These are phyloP conservation scores for Callionymus lyra DNA, from an alignment of 2,113 vertebrate genomes.

Conservation along the genomic window DNA sequence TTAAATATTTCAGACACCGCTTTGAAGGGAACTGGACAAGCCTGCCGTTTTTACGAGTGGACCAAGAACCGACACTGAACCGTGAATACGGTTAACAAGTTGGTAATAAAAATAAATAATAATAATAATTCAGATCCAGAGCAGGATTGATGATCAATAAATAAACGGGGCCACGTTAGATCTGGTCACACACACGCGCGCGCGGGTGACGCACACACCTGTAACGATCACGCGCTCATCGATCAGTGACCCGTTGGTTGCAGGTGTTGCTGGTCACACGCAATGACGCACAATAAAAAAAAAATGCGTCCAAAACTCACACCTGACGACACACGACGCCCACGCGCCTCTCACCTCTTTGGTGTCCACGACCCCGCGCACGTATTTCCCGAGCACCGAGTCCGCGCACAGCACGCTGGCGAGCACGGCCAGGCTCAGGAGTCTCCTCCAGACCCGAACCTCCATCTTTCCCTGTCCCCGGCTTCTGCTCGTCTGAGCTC, in stretches of 20 bases:
- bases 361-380: conserved; percentile 69
- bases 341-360: conserved; percentile 59
- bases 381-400: conserved; percentile 65
- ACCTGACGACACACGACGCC: too few species aligned
- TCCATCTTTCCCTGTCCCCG: conserved; percentile 62
- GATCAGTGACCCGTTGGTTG: too few species aligned
- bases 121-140: too few species aligned
- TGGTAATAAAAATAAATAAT: too few species aligned
- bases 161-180: too few species aligned
- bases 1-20: too few species aligned
- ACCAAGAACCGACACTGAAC: too few species aligned
- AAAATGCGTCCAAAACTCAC: background rate
- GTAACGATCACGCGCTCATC: conserved; percentile 31
- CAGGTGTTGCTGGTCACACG: too few species aligned
- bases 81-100: too few species aligned
- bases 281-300: background rate
- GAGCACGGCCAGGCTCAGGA: conserved; percentile 58
- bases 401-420: conserved; percentile 57
- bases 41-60: too few species aligned
- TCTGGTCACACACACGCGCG: conserved; percentile 24
- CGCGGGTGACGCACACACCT: conserved; percentile 55
- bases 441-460: conserved; percentile 56
- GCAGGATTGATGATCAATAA: too few species aligned
- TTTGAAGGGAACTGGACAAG: too few species aligned
- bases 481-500: conserved; percentile 38